These are phyloP conservation scores for Eonycteris spelaea DNA, from an alignment of 2,113 vertebrate species.

Conservation along the genomic window DNA sequence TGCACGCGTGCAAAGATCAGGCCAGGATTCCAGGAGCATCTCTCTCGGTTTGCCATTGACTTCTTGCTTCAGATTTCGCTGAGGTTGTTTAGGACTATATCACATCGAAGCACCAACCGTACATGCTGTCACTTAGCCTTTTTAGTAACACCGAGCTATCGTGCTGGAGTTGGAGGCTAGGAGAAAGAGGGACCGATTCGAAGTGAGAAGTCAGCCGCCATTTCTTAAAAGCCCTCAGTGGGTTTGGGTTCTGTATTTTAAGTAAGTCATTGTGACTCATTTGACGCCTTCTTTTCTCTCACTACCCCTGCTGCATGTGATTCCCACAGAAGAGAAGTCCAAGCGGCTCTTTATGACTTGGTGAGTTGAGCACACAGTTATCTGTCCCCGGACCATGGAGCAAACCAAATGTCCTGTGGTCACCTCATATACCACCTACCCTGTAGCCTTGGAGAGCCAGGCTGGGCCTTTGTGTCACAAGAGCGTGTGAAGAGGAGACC, in stretches of 20 bases:
- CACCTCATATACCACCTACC: fast-evolving
- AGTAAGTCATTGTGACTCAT: not conserved
- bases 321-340: not conserved
- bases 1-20: not conserved
- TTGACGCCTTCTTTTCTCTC: not conserved
- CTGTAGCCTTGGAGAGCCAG: fast-evolving
- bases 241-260: not conserved
- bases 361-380: not conserved
- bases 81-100: not conserved
- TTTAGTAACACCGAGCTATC: not conserved
- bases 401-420: not conserved
- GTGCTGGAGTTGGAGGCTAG: not conserved
- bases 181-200: not conserved
- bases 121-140: not conserved
- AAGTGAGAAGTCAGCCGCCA: not conserved
- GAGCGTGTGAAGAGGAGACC: too few species aligned
- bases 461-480: fast-evolving
- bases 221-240: not conserved
- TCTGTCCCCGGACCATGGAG: not conserved
- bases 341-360: not conserved
- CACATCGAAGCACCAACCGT: not conserved
- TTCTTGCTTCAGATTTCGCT: not conserved
- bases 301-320: fast-evolving
- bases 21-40: not conserved
- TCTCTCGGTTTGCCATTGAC: not conserved